These are phyloP conservation scores for Mustela nigripes DNA, from an alignment of 2,113 vertebrate genomes.

Conservation along the genomic window DNA sequence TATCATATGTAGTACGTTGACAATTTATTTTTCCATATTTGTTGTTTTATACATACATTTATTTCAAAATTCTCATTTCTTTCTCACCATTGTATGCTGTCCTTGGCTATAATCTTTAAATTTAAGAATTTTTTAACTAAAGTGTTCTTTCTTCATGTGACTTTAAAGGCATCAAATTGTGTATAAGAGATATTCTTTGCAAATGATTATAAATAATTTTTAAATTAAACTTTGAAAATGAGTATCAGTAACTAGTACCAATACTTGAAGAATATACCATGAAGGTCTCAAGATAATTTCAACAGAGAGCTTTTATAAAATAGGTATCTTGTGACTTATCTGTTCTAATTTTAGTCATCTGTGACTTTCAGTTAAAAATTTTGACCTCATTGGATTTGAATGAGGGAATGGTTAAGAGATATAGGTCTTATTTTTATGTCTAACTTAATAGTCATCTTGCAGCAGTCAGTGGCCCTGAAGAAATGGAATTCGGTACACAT, in stretches of 20 bases:
- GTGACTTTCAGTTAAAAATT: background rate
- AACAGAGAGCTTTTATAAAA: background rate
- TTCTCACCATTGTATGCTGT: background rate
- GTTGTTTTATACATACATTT: background rate
- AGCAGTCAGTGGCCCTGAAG: background rate
- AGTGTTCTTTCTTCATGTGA: background rate
- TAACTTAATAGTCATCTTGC: background rate
- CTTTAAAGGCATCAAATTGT: background rate
- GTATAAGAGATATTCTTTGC: background rate
- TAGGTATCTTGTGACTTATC: background rate
- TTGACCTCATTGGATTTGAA: background rate
- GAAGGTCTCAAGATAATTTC: background rate
- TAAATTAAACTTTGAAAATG: background rate
- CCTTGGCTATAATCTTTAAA: background rate
- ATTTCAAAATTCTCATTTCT: slow-evolving; percentile 22
- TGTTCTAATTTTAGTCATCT: slow-evolving; percentile 12
- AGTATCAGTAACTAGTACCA: background rate
- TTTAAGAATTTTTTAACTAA: background rate
- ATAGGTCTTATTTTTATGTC: background rate
- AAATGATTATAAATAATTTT: background rate
- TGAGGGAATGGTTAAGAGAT: background rate
- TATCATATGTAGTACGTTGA: background rate
- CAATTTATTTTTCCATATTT: background rate
- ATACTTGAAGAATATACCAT: background rate
- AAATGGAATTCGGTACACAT: background rate